phyloP scores from a whole-genome alignment of 2,888 invertebrate genomes.

The Pheosia tremula region DNA sequence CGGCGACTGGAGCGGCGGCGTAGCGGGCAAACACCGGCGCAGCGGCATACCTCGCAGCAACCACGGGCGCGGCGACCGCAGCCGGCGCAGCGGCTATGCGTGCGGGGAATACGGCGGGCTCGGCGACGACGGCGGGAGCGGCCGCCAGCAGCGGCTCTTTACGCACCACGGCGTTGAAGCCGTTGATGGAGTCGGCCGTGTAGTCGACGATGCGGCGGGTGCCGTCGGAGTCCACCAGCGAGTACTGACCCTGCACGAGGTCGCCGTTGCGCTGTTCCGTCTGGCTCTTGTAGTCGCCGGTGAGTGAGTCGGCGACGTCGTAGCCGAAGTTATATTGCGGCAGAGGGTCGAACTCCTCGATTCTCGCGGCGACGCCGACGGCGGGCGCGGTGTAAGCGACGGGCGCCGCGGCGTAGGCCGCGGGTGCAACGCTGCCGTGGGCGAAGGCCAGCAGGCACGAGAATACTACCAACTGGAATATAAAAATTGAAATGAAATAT shows the following conservation, averaged over 20 bases:
- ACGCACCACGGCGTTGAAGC: constrained; percentile 72
- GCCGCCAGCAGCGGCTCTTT: constrained; percentile 53
- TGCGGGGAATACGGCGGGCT: constrained; percentile 42
- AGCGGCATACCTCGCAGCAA: constrained; percentile 45
- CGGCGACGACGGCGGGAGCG: constrained; percentile 39
- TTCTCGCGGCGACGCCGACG: constrained; percentile 42
- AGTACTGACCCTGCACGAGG: constrained; percentile 74
- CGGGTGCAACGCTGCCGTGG: constrained; percentile 65
- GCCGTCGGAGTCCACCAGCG: constrained; percentile 68
- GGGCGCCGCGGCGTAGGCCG: constrained; percentile 55
- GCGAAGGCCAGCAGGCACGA: constrained; percentile 69
- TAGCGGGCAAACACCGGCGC: constrained; percentile 41
- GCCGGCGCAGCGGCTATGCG: constrained; percentile 28
- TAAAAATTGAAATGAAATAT: constrained; percentile 13
- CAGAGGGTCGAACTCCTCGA: constrained; percentile 79
- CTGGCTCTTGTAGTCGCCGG: constrained; percentile 74
- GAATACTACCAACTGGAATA: constrained; percentile 72
- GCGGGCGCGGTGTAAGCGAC: constrained; percentile 49
- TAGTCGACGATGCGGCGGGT: constrained; percentile 72
- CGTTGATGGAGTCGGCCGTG: constrained; percentile 66
- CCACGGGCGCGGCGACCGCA: constrained; percentile 41
- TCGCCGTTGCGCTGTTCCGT: constrained; percentile 80
- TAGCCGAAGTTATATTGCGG: constrained; percentile 83
- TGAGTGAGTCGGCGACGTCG: constrained; percentile 67
- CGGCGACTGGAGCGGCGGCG: constrained; percentile 29